Conservation (phyloP, 2,797 vertebrate genomes). For the Sebastes matsubarae region DNA sequence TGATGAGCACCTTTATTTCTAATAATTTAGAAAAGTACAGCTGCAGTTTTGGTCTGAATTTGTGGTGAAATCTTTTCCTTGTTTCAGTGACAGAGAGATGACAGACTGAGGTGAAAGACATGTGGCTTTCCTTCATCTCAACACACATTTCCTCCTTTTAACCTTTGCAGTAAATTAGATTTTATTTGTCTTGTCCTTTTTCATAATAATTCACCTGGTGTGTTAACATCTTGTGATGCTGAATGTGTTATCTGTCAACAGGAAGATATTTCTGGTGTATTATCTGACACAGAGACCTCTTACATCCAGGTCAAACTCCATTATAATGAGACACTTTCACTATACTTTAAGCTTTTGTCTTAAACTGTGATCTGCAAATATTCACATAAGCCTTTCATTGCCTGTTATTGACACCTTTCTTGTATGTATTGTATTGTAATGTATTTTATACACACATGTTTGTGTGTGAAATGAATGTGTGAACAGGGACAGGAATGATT, state of each 20-base stretch:
- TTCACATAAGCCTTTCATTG: neutral
- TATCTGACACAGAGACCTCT: neutral
- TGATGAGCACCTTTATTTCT: neutral
- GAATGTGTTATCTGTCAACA: neutral
- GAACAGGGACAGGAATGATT: neutral
- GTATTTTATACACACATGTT: neutral
- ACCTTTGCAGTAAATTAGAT: neutral
- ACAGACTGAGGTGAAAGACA: neutral
- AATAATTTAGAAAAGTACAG: neutral
- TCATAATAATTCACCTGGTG: neutral
- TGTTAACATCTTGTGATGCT: neutral
- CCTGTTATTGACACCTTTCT: neutral
- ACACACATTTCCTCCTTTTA: neutral
- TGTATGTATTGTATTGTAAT: neutral
- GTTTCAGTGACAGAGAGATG: neutral
- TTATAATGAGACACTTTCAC: neutral
- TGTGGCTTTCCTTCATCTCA: neutral
- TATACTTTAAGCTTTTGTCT: conserved; percentile 8
- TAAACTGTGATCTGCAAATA: neutral
- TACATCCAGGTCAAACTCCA: conserved; percentile 10
- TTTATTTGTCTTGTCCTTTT: neutral
- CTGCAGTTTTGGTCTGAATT: too few species aligned
- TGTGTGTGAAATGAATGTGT: neutral
- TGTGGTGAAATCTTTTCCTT: neutral
- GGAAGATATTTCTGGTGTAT: neutral